Evolutionary conservation across 2,888 invertebrate species (phyloP).

Genomic region (Chorisops tibialis): DNA sequence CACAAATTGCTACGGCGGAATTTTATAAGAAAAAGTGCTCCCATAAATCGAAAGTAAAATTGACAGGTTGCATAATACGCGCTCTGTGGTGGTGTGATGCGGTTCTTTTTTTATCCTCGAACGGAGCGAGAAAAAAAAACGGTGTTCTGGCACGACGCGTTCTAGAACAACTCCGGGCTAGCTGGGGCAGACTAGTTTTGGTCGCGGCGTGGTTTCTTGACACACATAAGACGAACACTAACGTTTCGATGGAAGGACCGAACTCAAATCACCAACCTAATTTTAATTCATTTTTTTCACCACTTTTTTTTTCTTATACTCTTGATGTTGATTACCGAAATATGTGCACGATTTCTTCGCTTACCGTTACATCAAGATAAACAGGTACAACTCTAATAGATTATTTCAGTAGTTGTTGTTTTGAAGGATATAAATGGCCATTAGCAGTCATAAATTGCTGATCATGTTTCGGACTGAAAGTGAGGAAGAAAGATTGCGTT

Average conservation of each 20-base stretch:
- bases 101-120: conserved; percentile 16
- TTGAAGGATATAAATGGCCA: conserved; percentile 26
- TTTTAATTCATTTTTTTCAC: neutral
- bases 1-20: conserved; percentile 25
- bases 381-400: conserved; percentile 27
- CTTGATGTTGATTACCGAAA: conserved; percentile 23
- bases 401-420: conserved; percentile 25
- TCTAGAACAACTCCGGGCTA: conserved; percentile 8
- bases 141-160: conserved; percentile 24
- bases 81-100: neutral
- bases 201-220: conserved; percentile 20
- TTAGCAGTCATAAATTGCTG: conserved; percentile 23
- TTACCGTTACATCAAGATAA: conserved; percentile 24
- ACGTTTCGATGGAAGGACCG: conserved; percentile 8
- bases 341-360: conserved; percentile 22
- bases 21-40: conserved; percentile 34
- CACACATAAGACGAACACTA: conserved; percentile 2
- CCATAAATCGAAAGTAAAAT: conserved; percentile 35
- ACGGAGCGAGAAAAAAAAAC: too few relatives aligned
- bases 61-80: conserved; percentile 28
- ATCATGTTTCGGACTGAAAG: neutral
- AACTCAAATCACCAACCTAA: conserved; percentile 17
- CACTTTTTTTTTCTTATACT: conserved; percentile 6
- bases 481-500: too few relatives aligned
- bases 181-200: conserved; percentile 5